phyloP scores from a whole-genome alignment of 2,888 invertebrate genomes.

The Agonopterix heracliana region DNA sequence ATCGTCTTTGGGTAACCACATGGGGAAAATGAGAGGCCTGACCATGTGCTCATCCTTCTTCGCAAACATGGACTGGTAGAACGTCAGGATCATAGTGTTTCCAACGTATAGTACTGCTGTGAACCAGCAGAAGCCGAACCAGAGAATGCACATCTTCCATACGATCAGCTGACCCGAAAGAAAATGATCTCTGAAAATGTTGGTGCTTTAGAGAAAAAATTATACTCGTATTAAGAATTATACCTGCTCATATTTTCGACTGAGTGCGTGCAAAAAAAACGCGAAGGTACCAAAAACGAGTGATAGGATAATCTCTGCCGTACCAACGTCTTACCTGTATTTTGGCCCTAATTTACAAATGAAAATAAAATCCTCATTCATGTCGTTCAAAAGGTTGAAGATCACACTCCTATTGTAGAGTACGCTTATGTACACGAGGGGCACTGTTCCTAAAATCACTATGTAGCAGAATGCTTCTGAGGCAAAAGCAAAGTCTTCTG shows the following conservation, averaged over 20 bases:
- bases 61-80: constrained; percentile 38
- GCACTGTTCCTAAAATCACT: constrained; percentile 31
- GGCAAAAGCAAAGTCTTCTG: constrained; percentile 38
- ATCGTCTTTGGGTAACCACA: constrained; percentile 53
- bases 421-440: constrained; percentile 28
- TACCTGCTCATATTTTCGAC: background rate
- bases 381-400: constrained; percentile 27
- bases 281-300: too few species aligned
- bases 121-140: constrained; percentile 27
- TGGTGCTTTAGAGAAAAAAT: background rate
- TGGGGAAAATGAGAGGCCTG: constrained; percentile 45
- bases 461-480: constrained; percentile 50
- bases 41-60: constrained; percentile 35
- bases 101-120: constrained; percentile 24
- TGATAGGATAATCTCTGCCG: background rate
- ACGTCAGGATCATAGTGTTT: constrained; percentile 26
- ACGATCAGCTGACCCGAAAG: constrained; percentile 44
- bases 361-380: constrained; percentile 40
- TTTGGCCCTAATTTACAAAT: constrained; percentile 32
- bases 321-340: constrained; percentile 31
- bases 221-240: background rate
- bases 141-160: constrained; percentile 40
- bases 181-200: constrained; percentile 39
- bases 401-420: constrained; percentile 27
- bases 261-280: too few species aligned